Conservation (phyloP, 2,797 vertebrate species). For the Helicolenus hilgendorfi region DNA sequence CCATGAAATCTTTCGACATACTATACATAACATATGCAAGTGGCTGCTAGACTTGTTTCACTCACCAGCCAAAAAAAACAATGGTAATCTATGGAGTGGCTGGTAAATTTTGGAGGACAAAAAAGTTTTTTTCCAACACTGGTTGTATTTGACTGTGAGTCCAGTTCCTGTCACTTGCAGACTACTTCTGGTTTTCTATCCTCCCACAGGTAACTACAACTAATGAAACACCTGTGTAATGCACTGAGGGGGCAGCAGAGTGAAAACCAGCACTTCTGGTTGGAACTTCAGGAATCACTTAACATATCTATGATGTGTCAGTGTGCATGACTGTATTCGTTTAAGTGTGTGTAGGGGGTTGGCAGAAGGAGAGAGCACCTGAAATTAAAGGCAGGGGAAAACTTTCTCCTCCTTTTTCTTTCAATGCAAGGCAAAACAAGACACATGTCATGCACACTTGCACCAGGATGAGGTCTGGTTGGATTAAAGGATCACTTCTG, state of each 20-base stretch:
- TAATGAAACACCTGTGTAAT: constrained; percentile 27
- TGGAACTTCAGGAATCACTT: background rate
- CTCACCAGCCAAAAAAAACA: too few species aligned
- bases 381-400: background rate
- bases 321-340: background rate
- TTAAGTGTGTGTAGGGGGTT: background rate
- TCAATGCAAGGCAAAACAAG: background rate
- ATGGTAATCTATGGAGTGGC: too few species aligned
- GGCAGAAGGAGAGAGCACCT: background rate
- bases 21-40: too few species aligned
- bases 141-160: background rate
- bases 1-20: too few species aligned
- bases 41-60: too few species aligned
- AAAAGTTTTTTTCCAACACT: too few species aligned
- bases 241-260: background rate
- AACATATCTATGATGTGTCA: background rate
- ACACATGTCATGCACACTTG: background rate
- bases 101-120: background rate
- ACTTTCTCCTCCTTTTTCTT: background rate
- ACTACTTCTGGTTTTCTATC: background rate
- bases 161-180: background rate
- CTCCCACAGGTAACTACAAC: background rate
- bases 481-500: constrained; percentile 27
- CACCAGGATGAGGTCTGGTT: constrained; percentile 61
- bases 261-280: background rate